These are phyloP conservation scores for Haliaeetus leucogaster DNA, from an alignment of 2,113 vertebrate species.

Conservation along the genomic window DNA sequence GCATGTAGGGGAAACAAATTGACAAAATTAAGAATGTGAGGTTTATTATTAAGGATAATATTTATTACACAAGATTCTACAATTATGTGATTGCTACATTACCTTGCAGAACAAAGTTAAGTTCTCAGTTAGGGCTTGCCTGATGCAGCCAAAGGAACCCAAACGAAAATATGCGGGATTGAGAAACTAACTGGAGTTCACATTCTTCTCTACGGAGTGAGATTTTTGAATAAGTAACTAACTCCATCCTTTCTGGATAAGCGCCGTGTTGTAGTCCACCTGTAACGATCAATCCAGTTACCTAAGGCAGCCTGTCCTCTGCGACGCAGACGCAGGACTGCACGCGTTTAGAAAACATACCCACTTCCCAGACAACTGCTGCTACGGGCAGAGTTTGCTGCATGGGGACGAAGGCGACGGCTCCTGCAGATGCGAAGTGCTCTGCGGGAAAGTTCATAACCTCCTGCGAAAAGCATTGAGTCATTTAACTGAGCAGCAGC, in stretches of 20 bases:
- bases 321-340: not conserved
- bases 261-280: accelerated
- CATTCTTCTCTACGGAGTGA: not conserved
- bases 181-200: not conserved
- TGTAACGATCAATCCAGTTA: accelerated
- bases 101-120: not conserved
- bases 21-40: not conserved
- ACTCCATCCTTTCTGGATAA: not conserved
- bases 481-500: not conserved
- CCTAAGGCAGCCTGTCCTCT: not conserved
- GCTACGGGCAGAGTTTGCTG: not conserved
- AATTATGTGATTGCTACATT: constrained; percentile 2
- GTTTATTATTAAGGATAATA: constrained; percentile 9
- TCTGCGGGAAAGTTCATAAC: not conserved
- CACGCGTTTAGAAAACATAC: accelerated
- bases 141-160: not conserved
- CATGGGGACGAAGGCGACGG: accelerated
- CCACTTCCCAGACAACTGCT: not conserved
- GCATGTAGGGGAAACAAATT: not conserved
- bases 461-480: not conserved
- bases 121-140: not conserved
- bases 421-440: not conserved
- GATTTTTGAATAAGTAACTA: not conserved
- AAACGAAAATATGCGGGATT: not conserved
- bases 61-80: constrained; percentile 1